Evolutionary conservation across 2,797 vertebrate genomes (phyloP).

Genomic region (Myripristis murdjan): DNA sequence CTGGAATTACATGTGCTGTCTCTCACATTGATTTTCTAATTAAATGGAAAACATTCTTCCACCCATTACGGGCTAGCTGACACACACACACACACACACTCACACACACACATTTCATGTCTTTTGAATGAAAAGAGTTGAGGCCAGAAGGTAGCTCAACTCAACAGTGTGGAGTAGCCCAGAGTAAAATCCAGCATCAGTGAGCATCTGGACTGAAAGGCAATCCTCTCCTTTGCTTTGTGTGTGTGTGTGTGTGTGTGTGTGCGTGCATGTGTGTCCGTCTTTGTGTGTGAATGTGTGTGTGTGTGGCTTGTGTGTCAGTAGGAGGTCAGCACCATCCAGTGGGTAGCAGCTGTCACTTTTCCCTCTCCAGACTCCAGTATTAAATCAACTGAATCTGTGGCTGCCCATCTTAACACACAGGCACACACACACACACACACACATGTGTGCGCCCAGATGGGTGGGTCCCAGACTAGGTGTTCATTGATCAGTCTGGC

Average conservation of each 20-base stretch:
- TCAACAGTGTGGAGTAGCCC: not conserved
- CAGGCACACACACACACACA: conserved; percentile 5
- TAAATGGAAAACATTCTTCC: not conserved
- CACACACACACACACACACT: not conserved
- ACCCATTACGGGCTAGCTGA: not conserved
- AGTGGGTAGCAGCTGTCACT: conserved; percentile 71
- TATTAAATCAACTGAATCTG: conserved; percentile 57
- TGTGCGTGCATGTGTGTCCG: conserved; percentile 8
- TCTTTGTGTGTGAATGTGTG: conserved; percentile 8
- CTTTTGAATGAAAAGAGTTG: not conserved
- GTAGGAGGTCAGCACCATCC: conserved; percentile 65
- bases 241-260: not conserved
- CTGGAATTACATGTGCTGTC: not conserved
- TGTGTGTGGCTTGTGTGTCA: conserved; percentile 27
- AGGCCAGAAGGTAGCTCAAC: not conserved
- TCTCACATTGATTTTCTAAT: conserved; percentile 41
- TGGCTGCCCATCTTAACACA: conserved; percentile 30
- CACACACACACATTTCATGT: not conserved
- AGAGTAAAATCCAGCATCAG: conserved; percentile 24
- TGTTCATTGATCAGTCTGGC: conserved; percentile 76
- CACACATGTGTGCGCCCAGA: conserved; percentile 32
- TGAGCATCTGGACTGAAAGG: conserved; percentile 70
- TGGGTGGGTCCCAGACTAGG: conserved; percentile 55
- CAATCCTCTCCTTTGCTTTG: conserved; percentile 33
- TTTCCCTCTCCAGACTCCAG: conserved; percentile 52